Evolutionary conservation across 2,888 invertebrate genomes (phyloP).

Genomic region (Mesoligia furuncula): DNA sequence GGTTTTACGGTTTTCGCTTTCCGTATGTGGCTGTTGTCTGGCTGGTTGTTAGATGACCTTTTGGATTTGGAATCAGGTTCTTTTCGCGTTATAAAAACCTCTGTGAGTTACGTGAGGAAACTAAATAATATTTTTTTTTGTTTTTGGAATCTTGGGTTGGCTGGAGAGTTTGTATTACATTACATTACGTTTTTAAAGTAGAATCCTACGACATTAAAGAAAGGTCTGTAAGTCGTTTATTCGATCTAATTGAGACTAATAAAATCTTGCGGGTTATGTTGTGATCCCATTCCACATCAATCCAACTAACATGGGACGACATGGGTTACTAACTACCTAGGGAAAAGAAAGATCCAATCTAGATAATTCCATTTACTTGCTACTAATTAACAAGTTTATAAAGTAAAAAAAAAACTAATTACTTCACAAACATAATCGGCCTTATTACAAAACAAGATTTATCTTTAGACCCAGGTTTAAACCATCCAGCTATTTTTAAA

Average conservation of each 20-base stretch:
- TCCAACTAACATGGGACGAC: not conserved
- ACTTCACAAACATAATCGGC: slow-evolving; percentile 38
- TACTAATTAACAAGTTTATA: slow-evolving; percentile 42
- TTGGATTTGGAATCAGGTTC: slow-evolving; percentile 19
- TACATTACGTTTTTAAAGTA: no score
- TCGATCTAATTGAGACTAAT: not conserved
- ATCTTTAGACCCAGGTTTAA: no score
- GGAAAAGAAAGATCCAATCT: slow-evolving; percentile 37
- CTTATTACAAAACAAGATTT: no score
- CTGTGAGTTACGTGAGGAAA: not conserved
- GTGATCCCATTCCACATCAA: not conserved
- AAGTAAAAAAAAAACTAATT: slow-evolving; percentile 40
- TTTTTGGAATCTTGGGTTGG: not conserved
- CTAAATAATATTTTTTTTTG: not conserved
- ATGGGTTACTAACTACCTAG: not conserved
- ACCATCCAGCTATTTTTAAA: no score
- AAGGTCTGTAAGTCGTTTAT: not conserved
- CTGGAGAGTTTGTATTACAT: not conserved
- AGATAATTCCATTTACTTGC: slow-evolving; percentile 52
- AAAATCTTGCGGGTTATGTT: no score
- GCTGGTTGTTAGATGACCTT: slow-evolving; percentile 29
- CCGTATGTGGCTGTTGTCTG: slow-evolving; percentile 25
- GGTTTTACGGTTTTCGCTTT: slow-evolving; percentile 61
- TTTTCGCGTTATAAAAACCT: not conserved
- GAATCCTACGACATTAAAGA: not conserved